Conservation (phyloP, 2,113 vertebrate genomes). For the Alces alces region DNA sequence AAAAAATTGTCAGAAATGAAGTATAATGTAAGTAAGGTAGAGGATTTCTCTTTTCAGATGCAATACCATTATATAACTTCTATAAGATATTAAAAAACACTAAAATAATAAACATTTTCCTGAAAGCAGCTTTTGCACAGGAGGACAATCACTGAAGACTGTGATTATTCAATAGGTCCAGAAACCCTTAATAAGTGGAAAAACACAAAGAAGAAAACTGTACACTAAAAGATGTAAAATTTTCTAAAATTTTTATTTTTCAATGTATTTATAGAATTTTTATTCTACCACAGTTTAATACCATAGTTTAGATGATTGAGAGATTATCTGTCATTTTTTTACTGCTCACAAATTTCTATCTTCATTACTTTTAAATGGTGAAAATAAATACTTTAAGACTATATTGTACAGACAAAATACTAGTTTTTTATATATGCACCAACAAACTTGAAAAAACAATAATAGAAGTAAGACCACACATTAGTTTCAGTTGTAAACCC, state of each 20-base stretch:
- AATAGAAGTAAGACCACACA: not conserved
- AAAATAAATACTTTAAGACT: not conserved
- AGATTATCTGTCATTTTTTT: constrained; percentile 36
- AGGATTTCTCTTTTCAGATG: not conserved
- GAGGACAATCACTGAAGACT: not conserved
- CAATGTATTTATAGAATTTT: not conserved
- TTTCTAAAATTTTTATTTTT: constrained; percentile 12
- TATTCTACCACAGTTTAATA: constrained; percentile 27
- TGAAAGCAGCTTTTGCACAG: not conserved
- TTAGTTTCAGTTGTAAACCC: not conserved
- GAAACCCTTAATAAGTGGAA: not conserved
- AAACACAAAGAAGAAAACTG: not conserved
- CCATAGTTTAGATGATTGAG: not conserved
- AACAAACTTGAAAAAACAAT: not conserved
- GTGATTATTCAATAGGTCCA: constrained; percentile 42
- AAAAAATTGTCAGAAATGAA: not conserved
- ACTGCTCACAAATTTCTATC: constrained; percentile 25
- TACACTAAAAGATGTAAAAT: constrained; percentile 34
- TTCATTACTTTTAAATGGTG: constrained; percentile 23
- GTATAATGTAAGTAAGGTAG: not conserved
- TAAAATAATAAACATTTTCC: not conserved
- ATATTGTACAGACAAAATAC: not conserved
- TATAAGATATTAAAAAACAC: not conserved
- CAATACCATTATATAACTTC: not conserved
- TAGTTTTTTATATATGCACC: not conserved